phyloP scores from a whole-genome alignment of 2,888 invertebrate species.

The Drosophila fungiperda region DNA sequence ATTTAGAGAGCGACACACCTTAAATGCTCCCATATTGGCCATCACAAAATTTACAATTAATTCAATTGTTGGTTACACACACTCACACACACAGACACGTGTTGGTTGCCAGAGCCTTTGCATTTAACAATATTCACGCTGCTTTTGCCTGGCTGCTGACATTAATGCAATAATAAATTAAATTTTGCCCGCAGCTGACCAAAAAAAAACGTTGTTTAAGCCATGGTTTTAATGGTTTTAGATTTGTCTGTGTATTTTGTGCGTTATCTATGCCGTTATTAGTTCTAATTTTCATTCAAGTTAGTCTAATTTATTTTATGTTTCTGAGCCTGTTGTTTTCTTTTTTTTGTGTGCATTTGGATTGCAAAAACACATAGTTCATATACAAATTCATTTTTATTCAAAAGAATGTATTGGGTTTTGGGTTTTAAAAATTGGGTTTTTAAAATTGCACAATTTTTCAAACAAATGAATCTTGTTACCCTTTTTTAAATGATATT shows the following conservation, averaged over 20 bases:
- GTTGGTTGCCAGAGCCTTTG: not conserved
- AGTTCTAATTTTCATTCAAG: constrained; percentile 28
- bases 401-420: no score
- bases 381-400: not conserved
- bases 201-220: constrained; percentile 15
- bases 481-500: no score
- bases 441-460: no score
- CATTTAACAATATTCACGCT: constrained; percentile 46
- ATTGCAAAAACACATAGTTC: not conserved
- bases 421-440: no score
- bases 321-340: not conserved
- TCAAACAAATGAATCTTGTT: no score
- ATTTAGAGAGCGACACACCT: constrained; percentile 11
- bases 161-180: constrained; percentile 46
- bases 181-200: constrained; percentile 5
- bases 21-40: constrained; percentile 34
- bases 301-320: constrained; percentile 19
- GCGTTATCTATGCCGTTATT: constrained; percentile 61
- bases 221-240: constrained; percentile 50
- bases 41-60: constrained; percentile 53
- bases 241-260: constrained; percentile 26
- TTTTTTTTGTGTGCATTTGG: no score
- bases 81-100: constrained; percentile 4
- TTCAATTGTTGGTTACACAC: constrained; percentile 37
- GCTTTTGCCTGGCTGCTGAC: constrained; percentile 26